Evolutionary conservation across 35 echinoderm and acorn worm species (phyloP).

Genomic region (Lytechinus pictus): DNA sequence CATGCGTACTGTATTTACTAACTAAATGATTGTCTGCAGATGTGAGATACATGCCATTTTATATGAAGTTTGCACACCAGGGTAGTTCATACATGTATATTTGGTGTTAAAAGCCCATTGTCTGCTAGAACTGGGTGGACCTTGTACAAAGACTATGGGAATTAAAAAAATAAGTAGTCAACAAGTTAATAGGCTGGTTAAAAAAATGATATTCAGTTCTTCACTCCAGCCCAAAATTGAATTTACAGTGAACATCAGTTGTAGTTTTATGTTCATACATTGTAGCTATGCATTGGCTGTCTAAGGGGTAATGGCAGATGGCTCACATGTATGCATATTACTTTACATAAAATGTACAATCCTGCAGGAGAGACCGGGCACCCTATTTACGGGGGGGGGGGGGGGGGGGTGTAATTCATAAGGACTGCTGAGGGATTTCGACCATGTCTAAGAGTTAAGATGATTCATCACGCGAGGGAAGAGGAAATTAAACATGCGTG

Average conservation of each 20-base stretch:
- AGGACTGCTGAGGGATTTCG: background rate
- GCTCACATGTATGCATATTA: background rate
- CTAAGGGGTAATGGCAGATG: background rate
- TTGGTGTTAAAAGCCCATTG: background rate
- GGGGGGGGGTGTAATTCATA: background rate
- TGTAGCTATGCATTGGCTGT: background rate
- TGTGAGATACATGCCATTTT: background rate
- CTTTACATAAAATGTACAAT: no score
- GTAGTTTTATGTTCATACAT: no score
- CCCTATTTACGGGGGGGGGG: background rate
- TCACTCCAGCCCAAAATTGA: no score
- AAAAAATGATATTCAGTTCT: no score
- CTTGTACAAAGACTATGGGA: no score
- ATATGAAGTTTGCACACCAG: background rate
- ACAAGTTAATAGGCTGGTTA: no score
- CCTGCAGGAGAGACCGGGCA: background rate
- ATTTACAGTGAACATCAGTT: no score
- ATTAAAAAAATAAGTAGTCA: no score
- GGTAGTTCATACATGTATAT: background rate
- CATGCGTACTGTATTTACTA: background rate
- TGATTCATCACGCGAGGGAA: background rate
- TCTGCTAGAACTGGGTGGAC: no score
- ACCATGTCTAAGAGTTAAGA: background rate
- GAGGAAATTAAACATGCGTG: constrained; percentile 18
- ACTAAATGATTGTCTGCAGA: background rate